Evolutionary conservation across 2,888 invertebrate species (phyloP).

Genomic region (Spisula solida): DNA sequence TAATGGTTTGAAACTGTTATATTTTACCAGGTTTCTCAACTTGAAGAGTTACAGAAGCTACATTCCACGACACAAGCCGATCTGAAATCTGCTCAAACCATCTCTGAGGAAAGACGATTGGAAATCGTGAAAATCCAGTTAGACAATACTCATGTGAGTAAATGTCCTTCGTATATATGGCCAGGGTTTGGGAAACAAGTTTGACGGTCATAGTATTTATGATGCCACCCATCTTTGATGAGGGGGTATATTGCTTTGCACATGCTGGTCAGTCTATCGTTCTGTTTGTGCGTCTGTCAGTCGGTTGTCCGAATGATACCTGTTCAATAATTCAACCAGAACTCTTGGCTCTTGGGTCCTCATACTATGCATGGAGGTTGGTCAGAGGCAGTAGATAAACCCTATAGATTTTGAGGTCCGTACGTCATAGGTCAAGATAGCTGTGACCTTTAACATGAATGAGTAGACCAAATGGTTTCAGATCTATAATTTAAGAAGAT

Average conservation of each 20-base stretch:
- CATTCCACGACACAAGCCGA: conserved; percentile 68
- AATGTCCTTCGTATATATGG: background rate
- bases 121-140: conserved; percentile 68
- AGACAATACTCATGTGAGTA: conserved; percentile 74
- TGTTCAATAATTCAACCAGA: too few species aligned
- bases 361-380: background rate
- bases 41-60: conserved; percentile 65
- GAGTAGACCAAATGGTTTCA: background rate
- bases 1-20: background rate
- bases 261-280: too few species aligned
- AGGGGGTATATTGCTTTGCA: too few species aligned
- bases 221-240: too few species aligned
- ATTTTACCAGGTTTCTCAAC: conserved; percentile 56
- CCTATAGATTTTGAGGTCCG: background rate
- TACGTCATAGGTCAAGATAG: background rate
- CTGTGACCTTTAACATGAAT: background rate
- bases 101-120: conserved; percentile 67
- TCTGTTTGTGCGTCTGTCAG: too few species aligned
- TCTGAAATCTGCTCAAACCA: conserved; percentile 64
- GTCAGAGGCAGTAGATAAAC: background rate
- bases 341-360: background rate
- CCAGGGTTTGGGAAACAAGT: background rate
- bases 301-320: too few species aligned
- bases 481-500: too few species aligned
- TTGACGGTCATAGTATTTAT: background rate